Percentiles rank a stretch among this genome's conserved stretches.
Evolutionary conservation across 2,113 vertebrate species (phyloP).

Genomic region (Phaethon lepturus): DNA sequence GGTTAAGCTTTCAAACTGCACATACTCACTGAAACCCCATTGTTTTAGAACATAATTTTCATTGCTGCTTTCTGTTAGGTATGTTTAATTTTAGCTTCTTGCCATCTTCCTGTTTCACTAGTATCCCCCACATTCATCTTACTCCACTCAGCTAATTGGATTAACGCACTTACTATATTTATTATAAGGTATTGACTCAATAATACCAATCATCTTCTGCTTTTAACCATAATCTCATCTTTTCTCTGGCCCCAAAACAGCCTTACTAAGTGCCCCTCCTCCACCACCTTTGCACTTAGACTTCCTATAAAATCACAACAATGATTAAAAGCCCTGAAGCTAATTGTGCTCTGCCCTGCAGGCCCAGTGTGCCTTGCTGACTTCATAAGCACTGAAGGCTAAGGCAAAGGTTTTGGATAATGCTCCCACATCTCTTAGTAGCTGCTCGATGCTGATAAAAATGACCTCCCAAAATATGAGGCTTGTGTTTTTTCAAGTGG

Average conservation of each 20-base stretch:
- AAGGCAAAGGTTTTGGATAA: not conserved
- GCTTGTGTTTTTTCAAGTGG: not conserved
- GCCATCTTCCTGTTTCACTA: not conserved
- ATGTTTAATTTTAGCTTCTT: not conserved
- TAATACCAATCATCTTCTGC: not conserved
- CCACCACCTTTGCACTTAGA: not conserved
- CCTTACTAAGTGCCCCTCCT: not conserved
- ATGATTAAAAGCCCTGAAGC: not conserved
- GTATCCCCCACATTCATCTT: not conserved
- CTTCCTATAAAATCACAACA: not conserved
- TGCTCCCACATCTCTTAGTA: not conserved
- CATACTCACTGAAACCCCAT: not conserved
- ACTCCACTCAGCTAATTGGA: not conserved
- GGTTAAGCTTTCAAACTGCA: not conserved
- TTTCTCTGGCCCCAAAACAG: not conserved
- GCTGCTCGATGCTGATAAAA: not conserved
- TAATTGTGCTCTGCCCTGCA: not conserved
- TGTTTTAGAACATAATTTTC: not conserved
- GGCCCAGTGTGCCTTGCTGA: not conserved
- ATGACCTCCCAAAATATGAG: not conserved
- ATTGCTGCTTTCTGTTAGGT: not conserved
- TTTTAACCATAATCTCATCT: not conserved
- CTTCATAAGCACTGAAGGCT: not conserved
- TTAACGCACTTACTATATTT: not conserved
- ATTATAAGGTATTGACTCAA: not conserved